phyloP scores from a whole-genome alignment of 2,113 vertebrate genomes.

The Ciconia boyciana region DNA sequence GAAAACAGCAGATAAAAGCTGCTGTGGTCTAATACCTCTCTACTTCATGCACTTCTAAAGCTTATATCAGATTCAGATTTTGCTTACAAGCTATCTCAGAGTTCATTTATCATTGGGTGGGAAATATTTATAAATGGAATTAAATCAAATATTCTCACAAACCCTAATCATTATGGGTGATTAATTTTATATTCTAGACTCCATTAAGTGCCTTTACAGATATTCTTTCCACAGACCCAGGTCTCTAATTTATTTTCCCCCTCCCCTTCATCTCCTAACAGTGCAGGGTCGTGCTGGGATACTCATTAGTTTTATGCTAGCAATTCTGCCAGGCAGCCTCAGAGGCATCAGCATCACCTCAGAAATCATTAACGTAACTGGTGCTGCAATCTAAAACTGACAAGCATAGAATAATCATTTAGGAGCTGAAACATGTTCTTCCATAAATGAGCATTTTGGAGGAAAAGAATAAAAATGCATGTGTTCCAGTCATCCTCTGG shows the following conservation, averaged over 20 bases:
- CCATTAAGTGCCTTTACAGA: conserved; percentile 53
- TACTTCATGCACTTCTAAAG: neutral
- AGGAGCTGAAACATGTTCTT: conserved; percentile 55
- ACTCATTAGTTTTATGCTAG: conserved; percentile 74
- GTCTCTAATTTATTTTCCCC: conserved; percentile 67
- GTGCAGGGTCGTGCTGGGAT: conserved; percentile 56
- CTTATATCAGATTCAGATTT: conserved; percentile 37
- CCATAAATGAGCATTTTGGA: conserved; percentile 67
- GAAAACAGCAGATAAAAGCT: neutral
- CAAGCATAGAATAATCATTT: conserved; percentile 67
- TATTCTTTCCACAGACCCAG: conserved; percentile 41
- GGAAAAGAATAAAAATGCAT: neutral
- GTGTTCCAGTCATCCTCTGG: conserved; percentile 19
- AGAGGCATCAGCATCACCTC: conserved; percentile 66
- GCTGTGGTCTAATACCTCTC: neutral
- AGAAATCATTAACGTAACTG: conserved; percentile 73
- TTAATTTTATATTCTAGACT: conserved; percentile 69
- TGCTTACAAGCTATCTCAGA: conserved; percentile 21
- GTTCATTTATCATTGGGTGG: conserved; percentile 32
- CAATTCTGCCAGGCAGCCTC: conserved; percentile 64
- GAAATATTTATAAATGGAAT: conserved; percentile 73
- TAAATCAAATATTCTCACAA: conserved; percentile 67
- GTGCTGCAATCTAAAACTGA: conserved; percentile 65
- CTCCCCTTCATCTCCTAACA: neutral
- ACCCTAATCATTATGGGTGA: conserved; percentile 66